Evolutionary conservation across 1,140 invertebrate species (phyloP), one percentile per base, ranked within the genome.

Genomic region (Drosophila nigromelanica): DNA sequence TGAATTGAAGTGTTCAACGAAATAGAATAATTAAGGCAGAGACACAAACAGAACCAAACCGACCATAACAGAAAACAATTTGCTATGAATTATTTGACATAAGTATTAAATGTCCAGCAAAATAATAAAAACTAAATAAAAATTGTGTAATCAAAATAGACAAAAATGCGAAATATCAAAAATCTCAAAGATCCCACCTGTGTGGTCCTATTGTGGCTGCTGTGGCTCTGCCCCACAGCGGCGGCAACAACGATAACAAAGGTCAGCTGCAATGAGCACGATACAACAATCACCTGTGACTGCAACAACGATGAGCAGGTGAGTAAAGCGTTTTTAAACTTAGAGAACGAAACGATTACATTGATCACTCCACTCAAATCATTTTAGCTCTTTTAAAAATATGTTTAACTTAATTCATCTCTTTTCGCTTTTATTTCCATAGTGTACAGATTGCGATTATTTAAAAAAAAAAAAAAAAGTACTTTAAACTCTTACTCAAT

Each of bases 261-360:
- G 75, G 81, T 90, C 50, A 81, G 8, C 39, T 91, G 90, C 50
- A 73, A 76, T 15, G 73, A 78, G 6, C 85, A 90, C 51, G 90
- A 91, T 15, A 82, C 81, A n/a, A 85, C 82, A 71, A 89, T 78
- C 48, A 91, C 83, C 62, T 91, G 90, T 12, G 90, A 91, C 64
- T 91, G 90, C 62, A 68, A 78, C 11, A 74, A 86, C 73, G 62
- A 64, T 15, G 67, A 81, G 4, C 77, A 85, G 86, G 90, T 91
- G 71, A 90, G 77, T 89, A 33, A 42, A 58, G 0, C 10, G 45
- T 48, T 1, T 1, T 18, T 18, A 48, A 21, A 48, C 45, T 48
- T 2, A 14, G 21, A 24, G 12, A 48, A 48, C n/a, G 6, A 40
- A 27, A 27, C 5, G 0, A 27, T 27, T 6, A 27, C 3, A 27